Evolutionary conservation across 2,797 vertebrate species (phyloP).

Genomic region (Darevskia mixta): DNA sequence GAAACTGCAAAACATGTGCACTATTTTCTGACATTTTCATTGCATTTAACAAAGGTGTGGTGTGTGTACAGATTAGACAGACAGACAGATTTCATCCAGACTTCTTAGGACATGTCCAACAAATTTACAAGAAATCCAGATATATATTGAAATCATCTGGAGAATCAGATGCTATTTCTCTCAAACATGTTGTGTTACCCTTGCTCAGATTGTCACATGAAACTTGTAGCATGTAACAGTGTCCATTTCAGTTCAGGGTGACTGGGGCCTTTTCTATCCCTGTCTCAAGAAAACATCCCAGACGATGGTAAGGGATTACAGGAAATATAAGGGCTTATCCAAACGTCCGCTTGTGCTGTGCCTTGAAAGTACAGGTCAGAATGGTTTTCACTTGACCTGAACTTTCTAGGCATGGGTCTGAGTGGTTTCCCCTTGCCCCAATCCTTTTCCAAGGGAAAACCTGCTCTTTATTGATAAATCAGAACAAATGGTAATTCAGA

Average conservation of each 20-base stretch:
- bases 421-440: too few species aligned
- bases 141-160: background rate
- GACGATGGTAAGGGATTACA: slow-evolving; percentile 34
- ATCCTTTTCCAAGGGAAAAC: too few species aligned
- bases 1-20: background rate
- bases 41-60: background rate
- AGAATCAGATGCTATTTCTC: too few species aligned
- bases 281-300: slow-evolving; percentile 17
- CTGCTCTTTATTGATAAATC: too few species aligned
- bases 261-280: background rate
- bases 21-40: background rate
- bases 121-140: background rate
- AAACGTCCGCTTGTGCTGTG: too few species aligned
- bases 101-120: background rate
- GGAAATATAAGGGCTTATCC: background rate
- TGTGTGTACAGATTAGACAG: background rate
- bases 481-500: too few species aligned
- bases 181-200: background rate
- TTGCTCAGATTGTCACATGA: background rate
- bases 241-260: background rate
- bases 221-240: background rate
- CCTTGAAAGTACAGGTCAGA: too few species aligned
- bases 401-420: too few species aligned
- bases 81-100: background rate
- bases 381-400: too few species aligned